A percentile compares a stretch with the other conserved stretches of the same genome.
Evolutionary conservation across 1,140 invertebrate species (phyloP).

Genomic region (Homarus americanus): DNA sequence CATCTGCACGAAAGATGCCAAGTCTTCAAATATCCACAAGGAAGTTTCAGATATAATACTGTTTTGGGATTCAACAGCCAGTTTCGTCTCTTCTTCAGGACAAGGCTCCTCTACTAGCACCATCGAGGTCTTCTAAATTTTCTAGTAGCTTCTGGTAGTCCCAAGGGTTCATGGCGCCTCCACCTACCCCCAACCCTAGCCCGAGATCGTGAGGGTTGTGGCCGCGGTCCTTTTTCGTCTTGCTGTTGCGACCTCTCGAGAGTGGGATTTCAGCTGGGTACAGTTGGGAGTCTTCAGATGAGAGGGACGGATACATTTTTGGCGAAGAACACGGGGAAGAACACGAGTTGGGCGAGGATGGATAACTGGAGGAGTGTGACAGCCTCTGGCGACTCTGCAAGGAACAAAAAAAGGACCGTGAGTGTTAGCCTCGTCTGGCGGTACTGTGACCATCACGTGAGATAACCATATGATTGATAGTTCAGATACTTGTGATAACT

Average conservation of each 20-base stretch:
- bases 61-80: too few relatives aligned
- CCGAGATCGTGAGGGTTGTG: neutral
- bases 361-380: slow-evolving; percentile 21
- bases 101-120: slow-evolving; percentile 45
- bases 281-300: neutral
- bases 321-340: neutral
- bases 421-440: too few relatives aligned
- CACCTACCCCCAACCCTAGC: neutral
- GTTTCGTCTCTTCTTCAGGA: slow-evolving; percentile 56
- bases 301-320: neutral
- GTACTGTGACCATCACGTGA: neutral
- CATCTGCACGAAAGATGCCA: too few relatives aligned
- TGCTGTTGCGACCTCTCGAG: slow-evolving; percentile 1
- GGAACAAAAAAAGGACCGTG: neutral
- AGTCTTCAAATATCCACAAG: too few relatives aligned
- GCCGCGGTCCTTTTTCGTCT: slow-evolving; percentile 7
- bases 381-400: slow-evolving; percentile 15
- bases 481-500: neutral
- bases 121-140: slow-evolving; percentile 41
- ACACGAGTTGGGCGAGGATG: neutral
- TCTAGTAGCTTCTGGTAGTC: slow-evolving; percentile 61
- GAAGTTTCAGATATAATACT: too few relatives aligned
- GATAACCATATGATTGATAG: neutral
- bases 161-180: slow-evolving; percentile 47
- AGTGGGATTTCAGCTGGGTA: neutral